phyloP scores from a whole-genome alignment of 2,797 vertebrate genomes.

The Mus minutoides region DNA sequence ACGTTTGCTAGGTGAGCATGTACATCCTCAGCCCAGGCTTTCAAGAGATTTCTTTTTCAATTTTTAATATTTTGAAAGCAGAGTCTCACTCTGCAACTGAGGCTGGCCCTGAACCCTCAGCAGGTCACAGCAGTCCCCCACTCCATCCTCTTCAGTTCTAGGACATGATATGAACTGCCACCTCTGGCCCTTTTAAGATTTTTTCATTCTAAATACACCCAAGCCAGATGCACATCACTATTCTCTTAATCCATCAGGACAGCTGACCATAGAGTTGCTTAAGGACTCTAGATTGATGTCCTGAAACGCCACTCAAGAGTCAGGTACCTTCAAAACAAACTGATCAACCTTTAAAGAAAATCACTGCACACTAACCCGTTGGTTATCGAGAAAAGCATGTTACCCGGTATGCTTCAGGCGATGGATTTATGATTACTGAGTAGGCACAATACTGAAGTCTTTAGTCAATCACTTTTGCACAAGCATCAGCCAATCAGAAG shows the following conservation, averaged over 20 bases:
- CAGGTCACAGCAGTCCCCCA: background rate
- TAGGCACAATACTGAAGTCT: background rate
- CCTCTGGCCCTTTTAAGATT: background rate
- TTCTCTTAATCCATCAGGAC: background rate
- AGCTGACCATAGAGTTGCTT: background rate
- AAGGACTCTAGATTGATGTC: background rate
- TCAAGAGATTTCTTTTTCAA: background rate
- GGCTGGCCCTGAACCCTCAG: background rate
- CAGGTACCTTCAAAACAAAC: conserved; percentile 28
- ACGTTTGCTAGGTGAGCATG: background rate
- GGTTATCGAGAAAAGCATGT: background rate
- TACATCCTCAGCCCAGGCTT: background rate
- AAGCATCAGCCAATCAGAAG: background rate
- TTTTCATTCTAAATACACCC: conserved; percentile 4
- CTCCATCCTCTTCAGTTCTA: background rate
- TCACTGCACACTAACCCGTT: background rate
- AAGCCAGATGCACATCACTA: background rate
- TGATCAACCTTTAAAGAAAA: background rate
- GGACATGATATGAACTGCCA: background rate
- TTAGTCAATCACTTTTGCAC: background rate
- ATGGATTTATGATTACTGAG: background rate
- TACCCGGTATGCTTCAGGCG: background rate
- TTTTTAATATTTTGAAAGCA: background rate
- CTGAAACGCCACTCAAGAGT: background rate
- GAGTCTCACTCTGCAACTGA: background rate